Percentiles rank a stretch among this genome's conserved stretches.
Evolutionary conservation across 2,888 invertebrate species (phyloP).

Genomic region (Schizaphis graminum): DNA sequence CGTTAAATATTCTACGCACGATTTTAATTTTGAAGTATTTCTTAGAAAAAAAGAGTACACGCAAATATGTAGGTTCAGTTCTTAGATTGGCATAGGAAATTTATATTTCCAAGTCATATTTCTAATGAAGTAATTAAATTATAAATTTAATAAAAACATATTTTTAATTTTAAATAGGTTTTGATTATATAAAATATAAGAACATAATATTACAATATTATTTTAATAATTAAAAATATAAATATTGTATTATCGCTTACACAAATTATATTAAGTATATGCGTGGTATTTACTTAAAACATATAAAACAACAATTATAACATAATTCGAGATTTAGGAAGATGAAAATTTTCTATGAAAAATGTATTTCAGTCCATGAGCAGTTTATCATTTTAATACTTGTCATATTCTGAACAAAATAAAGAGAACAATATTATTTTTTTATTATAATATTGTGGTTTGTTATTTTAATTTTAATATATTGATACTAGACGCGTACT

Average conservation of each 20-base stretch:
- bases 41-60: not conserved
- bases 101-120: slow-evolving; percentile 14
- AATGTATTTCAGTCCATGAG: not conserved
- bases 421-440: not conserved
- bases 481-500: not conserved
- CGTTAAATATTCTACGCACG: slow-evolving; percentile 50
- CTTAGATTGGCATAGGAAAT: not conserved
- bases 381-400: not conserved
- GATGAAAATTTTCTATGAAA: not conserved
- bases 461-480: not conserved
- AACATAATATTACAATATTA: not conserved
- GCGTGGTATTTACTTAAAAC: not conserved
- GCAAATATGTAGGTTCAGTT: not conserved
- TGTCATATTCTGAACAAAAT: not conserved
- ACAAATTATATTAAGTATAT: not conserved
- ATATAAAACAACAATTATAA: not conserved
- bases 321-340: not conserved
- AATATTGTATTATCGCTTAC: not conserved
- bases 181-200: not conserved
- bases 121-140: not conserved
- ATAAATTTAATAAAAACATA: not conserved
- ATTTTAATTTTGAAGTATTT: slow-evolving; percentile 42
- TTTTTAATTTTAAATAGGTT: not conserved
- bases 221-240: not conserved
- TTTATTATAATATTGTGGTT: not conserved